Evolutionary conservation across 2,797 vertebrate species (phyloP).

Genomic region (Discoglossus pictus): DNA sequence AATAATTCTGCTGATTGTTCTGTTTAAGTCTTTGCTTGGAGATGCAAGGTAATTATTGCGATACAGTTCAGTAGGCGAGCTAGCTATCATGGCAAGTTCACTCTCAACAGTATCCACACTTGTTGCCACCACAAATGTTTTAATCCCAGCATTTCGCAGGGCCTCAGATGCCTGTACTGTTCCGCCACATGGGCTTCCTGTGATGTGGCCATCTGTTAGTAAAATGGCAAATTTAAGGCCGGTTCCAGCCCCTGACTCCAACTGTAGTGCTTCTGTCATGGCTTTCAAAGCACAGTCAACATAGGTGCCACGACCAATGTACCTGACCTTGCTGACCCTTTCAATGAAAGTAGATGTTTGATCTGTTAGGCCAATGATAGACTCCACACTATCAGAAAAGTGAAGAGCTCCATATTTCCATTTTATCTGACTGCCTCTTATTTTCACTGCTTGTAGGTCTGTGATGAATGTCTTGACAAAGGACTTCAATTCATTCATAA

Average conservation of each 20-base stretch:
- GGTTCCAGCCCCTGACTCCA: not conserved
- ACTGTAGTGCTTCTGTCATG: constrained; percentile 47
- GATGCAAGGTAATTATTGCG: constrained; percentile 43
- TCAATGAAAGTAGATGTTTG: constrained; percentile 28
- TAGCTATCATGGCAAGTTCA: constrained; percentile 47
- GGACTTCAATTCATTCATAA: constrained; percentile 44
- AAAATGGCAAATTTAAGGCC: constrained; percentile 48
- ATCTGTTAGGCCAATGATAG: constrained; percentile 44
- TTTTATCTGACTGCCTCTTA: constrained; percentile 19
- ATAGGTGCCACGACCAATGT: constrained; percentile 49
- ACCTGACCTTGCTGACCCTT: constrained; percentile 24
- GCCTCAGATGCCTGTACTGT: constrained; percentile 46
- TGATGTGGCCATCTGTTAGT: constrained; percentile 50
- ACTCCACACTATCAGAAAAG: constrained; percentile 49
- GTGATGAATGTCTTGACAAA: constrained; percentile 40
- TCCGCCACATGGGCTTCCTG: constrained; percentile 53
- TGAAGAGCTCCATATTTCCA: constrained; percentile 53
- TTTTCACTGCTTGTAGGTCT: constrained; percentile 30
- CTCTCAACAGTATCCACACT: constrained; percentile 34
- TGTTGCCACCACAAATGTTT: constrained; percentile 53
- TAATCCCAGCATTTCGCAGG: constrained; percentile 41
- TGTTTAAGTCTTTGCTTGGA: constrained; percentile 22
- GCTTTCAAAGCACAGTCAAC: constrained; percentile 54
- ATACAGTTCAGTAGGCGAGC: constrained; percentile 47
- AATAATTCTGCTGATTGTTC: constrained; percentile 38